These are phyloP conservation scores for Rhagonycha fulva DNA, from an alignment of 2,888 invertebrate genomes.

Conservation along the genomic window DNA sequence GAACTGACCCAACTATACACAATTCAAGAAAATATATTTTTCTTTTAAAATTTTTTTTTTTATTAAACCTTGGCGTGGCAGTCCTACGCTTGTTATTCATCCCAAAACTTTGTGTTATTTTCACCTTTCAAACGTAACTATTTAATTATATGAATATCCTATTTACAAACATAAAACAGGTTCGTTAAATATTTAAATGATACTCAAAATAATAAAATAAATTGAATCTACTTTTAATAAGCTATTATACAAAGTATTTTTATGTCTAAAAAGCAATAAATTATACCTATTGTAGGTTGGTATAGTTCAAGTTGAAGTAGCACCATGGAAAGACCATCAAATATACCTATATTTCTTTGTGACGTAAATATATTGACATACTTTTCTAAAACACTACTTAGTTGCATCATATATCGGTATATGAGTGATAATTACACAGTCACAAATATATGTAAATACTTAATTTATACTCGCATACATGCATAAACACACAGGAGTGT, in stretches of 20 bases:
- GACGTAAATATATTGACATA: slow-evolving; percentile 1
- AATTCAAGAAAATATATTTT: too few species aligned
- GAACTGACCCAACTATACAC: too few species aligned
- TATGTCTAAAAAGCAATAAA: not conserved
- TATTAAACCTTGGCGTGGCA: too few species aligned
- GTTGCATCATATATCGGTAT: not conserved
- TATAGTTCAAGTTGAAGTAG: not conserved
- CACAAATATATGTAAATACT: slow-evolving; percentile 2
- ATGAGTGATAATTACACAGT: slow-evolving; percentile 1
- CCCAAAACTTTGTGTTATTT: not conserved
- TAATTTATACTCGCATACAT: not conserved
- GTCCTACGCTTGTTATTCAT: too few species aligned
- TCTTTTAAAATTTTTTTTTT: too few species aligned
- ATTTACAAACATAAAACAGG: not conserved
- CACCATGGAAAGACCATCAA: not conserved
- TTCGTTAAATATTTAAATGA: not conserved
- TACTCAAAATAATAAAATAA: not conserved
- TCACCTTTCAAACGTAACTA: not conserved
- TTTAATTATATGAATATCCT: not conserved
- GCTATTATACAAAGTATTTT: not conserved
- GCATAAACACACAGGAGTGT: not conserved
- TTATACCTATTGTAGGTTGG: not conserved
- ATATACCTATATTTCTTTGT: not conserved
- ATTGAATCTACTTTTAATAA: not conserved
- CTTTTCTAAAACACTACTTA: not conserved